Conservation (phyloP, 1,140 invertebrate species). For the Spodoptera frugiperda region DNA sequence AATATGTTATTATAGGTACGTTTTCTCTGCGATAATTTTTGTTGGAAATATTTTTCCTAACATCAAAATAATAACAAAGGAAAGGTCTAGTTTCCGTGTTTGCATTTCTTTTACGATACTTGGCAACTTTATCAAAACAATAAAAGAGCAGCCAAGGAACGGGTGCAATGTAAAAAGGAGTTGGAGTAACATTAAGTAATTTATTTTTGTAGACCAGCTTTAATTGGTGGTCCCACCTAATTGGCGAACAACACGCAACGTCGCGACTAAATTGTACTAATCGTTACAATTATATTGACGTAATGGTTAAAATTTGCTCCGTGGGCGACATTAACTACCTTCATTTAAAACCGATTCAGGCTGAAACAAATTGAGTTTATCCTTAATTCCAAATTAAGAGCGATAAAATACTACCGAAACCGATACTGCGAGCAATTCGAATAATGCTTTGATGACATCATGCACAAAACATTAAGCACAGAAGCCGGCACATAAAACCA, state of each 20-base stretch:
- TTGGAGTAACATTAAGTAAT: constrained; percentile 40
- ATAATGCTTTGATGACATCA: not conserved
- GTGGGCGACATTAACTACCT: constrained; percentile 71
- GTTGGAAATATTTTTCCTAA: too few relatives aligned
- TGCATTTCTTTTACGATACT: not conserved
- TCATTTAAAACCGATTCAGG: constrained; percentile 69
- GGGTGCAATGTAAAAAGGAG: constrained; percentile 25
- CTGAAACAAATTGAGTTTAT: constrained; percentile 46
- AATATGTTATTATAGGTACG: too few relatives aligned
- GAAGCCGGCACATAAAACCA: not conserved
- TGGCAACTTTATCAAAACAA: constrained; percentile 12
- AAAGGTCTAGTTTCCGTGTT: constrained; percentile 4
- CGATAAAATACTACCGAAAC: constrained; percentile 21
- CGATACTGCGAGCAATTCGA: constrained; percentile 5
- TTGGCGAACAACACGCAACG: constrained; percentile 67
- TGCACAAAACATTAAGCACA: not conserved
- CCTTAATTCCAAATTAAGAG: constrained; percentile 48
- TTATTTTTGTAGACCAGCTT: constrained; percentile 60
- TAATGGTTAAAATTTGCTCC: constrained; percentile 64
- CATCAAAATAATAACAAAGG: not conserved
- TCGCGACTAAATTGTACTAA: constrained; percentile 70
- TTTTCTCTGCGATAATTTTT: not conserved
- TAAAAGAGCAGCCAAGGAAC: constrained; percentile 6
- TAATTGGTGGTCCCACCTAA: constrained; percentile 64
- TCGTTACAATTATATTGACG: constrained; percentile 62